phyloP scores from a whole-genome alignment of 1,140 invertebrate genomes.

The Scaptomyza graminum region DNA sequence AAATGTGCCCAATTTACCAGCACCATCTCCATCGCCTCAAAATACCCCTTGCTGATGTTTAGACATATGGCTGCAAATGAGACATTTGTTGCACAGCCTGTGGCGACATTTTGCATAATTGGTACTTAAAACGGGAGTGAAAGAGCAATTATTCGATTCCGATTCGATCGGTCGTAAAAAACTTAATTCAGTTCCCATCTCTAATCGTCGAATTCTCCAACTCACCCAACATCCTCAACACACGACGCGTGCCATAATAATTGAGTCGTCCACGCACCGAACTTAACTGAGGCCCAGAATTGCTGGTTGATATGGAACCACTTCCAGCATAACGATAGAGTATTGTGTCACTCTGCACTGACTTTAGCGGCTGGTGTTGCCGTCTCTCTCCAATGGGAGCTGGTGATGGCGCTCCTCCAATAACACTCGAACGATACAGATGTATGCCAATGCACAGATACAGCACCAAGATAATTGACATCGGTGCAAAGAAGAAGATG shows the following conservation, averaged over 20 bases:
- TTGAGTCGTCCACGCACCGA: slow-evolving; percentile 77
- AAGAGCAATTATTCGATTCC: neutral
- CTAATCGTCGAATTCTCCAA: slow-evolving; percentile 15
- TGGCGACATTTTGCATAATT: slow-evolving; percentile 42
- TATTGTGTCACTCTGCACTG: slow-evolving; percentile 85
- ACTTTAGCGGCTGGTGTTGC: slow-evolving; percentile 57
- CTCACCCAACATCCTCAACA: slow-evolving; percentile 88
- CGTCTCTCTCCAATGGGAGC: neutral
- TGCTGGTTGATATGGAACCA: slow-evolving; percentile 25
- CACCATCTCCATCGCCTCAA: neutral
- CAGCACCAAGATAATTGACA: slow-evolving; percentile 89
- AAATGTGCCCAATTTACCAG: slow-evolving; percentile 21
- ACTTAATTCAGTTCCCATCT: no score
- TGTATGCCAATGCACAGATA: slow-evolving; percentile 89
- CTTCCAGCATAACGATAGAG: slow-evolving; percentile 81
- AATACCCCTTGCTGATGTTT: neutral
- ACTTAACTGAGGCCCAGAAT: slow-evolving; percentile 66
- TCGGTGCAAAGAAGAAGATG: slow-evolving; percentile 91
- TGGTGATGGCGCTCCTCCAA: slow-evolving; percentile 59
- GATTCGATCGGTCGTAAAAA: neutral
- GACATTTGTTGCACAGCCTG: slow-evolving; percentile 24
- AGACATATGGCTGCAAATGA: slow-evolving; percentile 43
- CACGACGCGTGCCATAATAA: slow-evolving; percentile 85
- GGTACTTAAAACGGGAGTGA: neutral
- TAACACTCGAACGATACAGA: slow-evolving; percentile 84